Percentiles rank a stretch among this genome's conserved stretches.
These are phyloP conservation scores for Huso huso DNA, from an alignment of 2,797 vertebrate species.

Conservation along the genomic window DNA sequence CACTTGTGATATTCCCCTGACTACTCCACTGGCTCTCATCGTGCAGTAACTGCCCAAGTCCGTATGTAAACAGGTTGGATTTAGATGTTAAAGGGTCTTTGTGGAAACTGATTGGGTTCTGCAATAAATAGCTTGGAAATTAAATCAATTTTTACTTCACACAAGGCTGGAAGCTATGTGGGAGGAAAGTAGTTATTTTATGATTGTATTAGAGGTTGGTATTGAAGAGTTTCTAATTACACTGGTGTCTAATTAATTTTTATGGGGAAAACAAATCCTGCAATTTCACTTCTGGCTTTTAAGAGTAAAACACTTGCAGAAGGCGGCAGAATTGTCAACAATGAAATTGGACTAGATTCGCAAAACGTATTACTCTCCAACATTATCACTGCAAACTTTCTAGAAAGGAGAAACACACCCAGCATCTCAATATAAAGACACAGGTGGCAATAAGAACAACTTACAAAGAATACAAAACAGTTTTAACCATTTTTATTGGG, in stretches of 20 bases:
- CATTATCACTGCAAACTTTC: no score
- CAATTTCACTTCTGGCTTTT: not conserved
- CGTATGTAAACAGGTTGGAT: slow-evolving; percentile 8
- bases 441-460: no score
- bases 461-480: no score
- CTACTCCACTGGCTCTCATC: not conserved
- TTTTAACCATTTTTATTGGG: no score
- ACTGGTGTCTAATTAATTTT: slow-evolving; percentile 26
- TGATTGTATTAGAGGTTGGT: slow-evolving; percentile 8
- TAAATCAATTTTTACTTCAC: slow-evolving; percentile 22
- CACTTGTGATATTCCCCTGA: not conserved
- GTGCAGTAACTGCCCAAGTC: not conserved
- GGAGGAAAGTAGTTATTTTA: slow-evolving; percentile 18
- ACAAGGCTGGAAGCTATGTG: slow-evolving; percentile 23
- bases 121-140: slow-evolving; percentile 29
- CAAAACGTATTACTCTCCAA: no score
- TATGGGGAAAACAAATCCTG: not conserved
- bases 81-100: slow-evolving; percentile 13
- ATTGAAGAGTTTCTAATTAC: slow-evolving; percentile 28
- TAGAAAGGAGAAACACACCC: no score
- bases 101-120: slow-evolving; percentile 29
- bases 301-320: no score
- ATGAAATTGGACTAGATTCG: no score
- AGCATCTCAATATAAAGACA: no score
- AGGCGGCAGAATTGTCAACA: no score